Evolutionary conservation across 92 coral and sea anemone species (phyloP), one percentile per base, ranked within the genome.

Genomic region (Actinostola sp.): DNA sequence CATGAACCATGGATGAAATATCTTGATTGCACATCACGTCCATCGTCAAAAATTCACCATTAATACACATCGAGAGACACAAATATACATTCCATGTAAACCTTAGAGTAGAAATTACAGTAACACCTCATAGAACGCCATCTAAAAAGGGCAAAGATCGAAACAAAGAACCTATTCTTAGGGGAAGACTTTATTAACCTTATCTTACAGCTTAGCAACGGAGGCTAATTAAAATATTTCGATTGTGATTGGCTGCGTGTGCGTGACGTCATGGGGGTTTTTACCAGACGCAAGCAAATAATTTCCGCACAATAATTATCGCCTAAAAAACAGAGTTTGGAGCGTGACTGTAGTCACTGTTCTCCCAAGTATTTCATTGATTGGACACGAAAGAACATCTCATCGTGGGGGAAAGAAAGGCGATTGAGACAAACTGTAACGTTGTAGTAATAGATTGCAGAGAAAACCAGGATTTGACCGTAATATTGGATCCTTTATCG

Each of bases 201-300:
- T 30, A 57, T 57, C 63, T 57, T 57, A 57, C n/a, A 27, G 64
- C 83, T 19, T 62, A 59, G 83, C 83, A 77, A 77, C 83, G 59
- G 69, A 30, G 26, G 29, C 32, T 57, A 54, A 53, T 67, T 57
- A 28, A 20, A 53, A 55, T 58, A 54, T 31, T 69, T 54, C 44
- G 39, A 48, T 62, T 61, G 72, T 86, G 92, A 86, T 86, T 86
- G 92, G 92, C 49, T 66, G 17, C 45, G 51, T 14, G 39, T 48
- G 43, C 33, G 77, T 86, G 92, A 86, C 88, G 92, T 86, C 92
- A 82, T 72, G 38, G 66, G 77, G 87, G 48, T 29, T 76, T 86
- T 82, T 72, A 76, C 80, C 78, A 82, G 91, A 86, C 87, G 87
- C 92, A 82, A 73, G 61, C 52, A 38, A 75, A 53, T 76, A 71